These are phyloP conservation scores for Oenanthe melanoleuca DNA, from an alignment of 2,113 vertebrate genomes.

Conservation along the genomic window DNA sequence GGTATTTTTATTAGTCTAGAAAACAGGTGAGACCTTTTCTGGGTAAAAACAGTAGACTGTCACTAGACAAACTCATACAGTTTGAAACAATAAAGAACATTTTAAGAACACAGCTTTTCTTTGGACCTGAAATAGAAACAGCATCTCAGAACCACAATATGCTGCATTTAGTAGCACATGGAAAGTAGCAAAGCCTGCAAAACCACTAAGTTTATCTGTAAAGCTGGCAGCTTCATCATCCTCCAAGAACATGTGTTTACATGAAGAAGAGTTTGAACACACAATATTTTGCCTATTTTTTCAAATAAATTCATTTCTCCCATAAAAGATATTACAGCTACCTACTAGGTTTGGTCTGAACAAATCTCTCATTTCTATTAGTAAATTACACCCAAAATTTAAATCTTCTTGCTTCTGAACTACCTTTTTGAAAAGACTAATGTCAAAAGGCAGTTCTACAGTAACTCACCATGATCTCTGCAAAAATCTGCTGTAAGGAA, in stretches of 20 bases:
- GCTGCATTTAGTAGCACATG: neutral
- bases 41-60: neutral
- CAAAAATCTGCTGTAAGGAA: neutral
- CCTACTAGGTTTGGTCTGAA: neutral
- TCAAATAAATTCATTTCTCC: neutral
- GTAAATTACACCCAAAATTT: neutral
- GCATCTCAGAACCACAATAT: neutral
- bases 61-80: neutral
- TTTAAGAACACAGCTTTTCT: neutral
- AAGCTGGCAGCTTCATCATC: neutral
- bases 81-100: neutral
- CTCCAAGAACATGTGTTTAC: neutral
- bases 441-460: neutral
- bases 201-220: neutral
- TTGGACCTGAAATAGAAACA: neutral
- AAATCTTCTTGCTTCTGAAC: neutral
- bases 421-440: neutral
- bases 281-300: neutral
- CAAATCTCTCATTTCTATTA: neutral
- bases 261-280: neutral
- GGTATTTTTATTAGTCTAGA: neutral
- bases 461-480: neutral
- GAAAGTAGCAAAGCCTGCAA: neutral
- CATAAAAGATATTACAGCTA: neutral
- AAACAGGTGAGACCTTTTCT: neutral